Evolutionary conservation across 2,113 vertebrate genomes (phyloP), one percentile per base, ranked within the genome.

Genomic region (Terrapene triunguis): DNA sequence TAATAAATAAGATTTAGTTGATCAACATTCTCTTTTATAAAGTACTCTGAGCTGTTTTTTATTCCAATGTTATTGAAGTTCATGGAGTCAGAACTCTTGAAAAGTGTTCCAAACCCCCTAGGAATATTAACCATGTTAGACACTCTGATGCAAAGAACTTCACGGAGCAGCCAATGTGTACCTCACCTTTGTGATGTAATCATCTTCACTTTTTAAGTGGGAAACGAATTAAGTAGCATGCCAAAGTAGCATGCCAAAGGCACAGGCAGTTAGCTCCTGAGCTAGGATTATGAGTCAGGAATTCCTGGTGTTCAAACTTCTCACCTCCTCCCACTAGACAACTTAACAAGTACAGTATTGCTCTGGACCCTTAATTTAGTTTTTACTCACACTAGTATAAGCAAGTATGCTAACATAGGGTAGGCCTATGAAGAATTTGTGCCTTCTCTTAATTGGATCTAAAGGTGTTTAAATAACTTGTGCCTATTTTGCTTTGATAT

Each of bases 301-400:
- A 87, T 89, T 95, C 22, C 47, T 65, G 24, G 87, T 21, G 4
- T 59, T 94, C 92, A 54, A 87, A 38, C 2, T 88, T 95, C 32
- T 83, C 19, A 25, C 27, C 57, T 89, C 65, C 9, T 87, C 92
- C 88, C 32, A 80, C 80, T 74, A 50, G 53, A 83, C 14, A 90
- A 9, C 81, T 74, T 59, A 83, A 54, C 16, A 72, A 38, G n/a
- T 69, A 69, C 16, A n/a, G 35, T 74, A 44, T 74, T 94, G 35
- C 86, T 88, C 47, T 89, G n/a, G 84, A 90, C 22, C n/a, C 19
- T 72, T 65, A 19, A 72, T 8, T 12, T 29, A 22, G 38, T n/a
- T 72, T 72, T 22, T 9, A 6, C 6, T 62, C 32, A 62, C 27
- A 24, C 1, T 85, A 84, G 35, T 72, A 27, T 53, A 53, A 1